These are phyloP conservation scores for Pseudois nayaur DNA, from an alignment of 2,113 vertebrate species.

Conservation along the genomic window DNA sequence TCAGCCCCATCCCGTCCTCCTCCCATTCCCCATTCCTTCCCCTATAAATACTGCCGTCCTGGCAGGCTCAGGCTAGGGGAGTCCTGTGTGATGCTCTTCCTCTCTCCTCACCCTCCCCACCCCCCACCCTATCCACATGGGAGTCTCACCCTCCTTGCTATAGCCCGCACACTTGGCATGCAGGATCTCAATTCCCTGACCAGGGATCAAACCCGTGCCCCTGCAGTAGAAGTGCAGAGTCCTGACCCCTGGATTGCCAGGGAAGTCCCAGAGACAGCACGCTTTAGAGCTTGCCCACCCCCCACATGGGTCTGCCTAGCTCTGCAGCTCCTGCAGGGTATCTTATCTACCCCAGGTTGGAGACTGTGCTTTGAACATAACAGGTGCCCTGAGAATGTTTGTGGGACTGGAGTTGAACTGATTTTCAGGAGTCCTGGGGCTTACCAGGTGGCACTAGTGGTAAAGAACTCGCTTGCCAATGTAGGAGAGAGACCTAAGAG, in stretches of 20 bases:
- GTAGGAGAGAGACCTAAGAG: neutral
- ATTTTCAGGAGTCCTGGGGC: neutral
- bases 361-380: neutral
- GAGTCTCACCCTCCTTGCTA: neutral
- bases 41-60: neutral
- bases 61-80: neutral
- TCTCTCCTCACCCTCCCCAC: too few relatives aligned
- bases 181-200: neutral
- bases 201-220: neutral
- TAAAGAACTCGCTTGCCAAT: neutral
- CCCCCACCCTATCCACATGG: rapidly evolving
- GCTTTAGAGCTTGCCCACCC: neutral
- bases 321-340: neutral
- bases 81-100: neutral
- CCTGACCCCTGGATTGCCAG: neutral
- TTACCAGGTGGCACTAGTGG: neutral
- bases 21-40: neutral
- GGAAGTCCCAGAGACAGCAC: neutral
- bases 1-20: neutral
- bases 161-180: neutral
- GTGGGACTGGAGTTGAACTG: neutral
- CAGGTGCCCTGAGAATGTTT: neutral
- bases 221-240: neutral
- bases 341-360: neutral
- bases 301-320: neutral